Percentiles rank a stretch among this genome's conserved stretches.
Conservation (phyloP, 2,797 vertebrate species). For the Sparidentex hasta region DNA sequence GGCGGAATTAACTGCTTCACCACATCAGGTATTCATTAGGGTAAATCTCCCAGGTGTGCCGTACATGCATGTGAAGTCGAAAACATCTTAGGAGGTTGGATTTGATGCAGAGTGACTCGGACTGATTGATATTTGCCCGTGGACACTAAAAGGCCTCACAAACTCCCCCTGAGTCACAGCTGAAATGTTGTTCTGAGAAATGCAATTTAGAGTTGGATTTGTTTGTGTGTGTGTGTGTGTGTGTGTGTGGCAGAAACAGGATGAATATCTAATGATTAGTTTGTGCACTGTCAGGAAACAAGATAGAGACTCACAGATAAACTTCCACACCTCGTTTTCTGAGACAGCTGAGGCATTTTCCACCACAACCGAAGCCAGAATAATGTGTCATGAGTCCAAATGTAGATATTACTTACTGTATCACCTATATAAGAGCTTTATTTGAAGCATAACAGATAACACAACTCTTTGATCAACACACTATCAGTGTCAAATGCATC, state of each 20-base stretch:
- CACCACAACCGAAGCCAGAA: background rate
- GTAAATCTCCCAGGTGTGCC: slow-evolving; percentile 79
- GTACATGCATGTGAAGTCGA: slow-evolving; percentile 50
- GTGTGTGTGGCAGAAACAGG: background rate
- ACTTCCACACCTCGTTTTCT: background rate
- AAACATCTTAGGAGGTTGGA: slow-evolving; percentile 56
- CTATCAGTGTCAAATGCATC: no score
- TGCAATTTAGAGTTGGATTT: background rate
- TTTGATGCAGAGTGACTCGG: slow-evolving; percentile 36
- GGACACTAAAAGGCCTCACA: slow-evolving; percentile 19
- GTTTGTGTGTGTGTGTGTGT: no score
- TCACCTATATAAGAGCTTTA: no score
- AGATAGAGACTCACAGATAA: background rate
- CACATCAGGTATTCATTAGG: slow-evolving; percentile 83
- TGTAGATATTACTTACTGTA: background rate
- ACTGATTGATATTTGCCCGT: slow-evolving; percentile 20
- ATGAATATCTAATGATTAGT: background rate
- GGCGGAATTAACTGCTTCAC: slow-evolving; percentile 75
- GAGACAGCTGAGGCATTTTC: background rate
- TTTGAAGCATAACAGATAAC: background rate
- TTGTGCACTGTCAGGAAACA: background rate
- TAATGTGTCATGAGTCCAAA: background rate
- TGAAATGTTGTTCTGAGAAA: background rate
- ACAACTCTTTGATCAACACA: background rate
- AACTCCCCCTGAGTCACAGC: background rate